Conservation (phyloP, 2,888 invertebrate species). For the Oscheius onirici region DNA sequence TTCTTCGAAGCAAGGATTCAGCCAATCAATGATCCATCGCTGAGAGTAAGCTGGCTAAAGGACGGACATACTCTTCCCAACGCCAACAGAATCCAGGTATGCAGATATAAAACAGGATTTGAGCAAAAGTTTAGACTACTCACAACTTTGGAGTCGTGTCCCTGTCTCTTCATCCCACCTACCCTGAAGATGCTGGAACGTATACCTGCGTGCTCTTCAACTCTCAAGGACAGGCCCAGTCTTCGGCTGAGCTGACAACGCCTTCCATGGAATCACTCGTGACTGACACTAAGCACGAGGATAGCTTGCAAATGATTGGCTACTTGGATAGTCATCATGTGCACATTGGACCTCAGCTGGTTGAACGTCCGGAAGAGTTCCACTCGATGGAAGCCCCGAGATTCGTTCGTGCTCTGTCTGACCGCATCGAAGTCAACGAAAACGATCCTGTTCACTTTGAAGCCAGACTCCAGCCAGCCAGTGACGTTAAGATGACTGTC, state of each 20-base stretch:
- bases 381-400: constrained; percentile 66
- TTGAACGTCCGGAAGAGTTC: constrained; percentile 70
- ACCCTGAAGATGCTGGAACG: constrained; percentile 84
- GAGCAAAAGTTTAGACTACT: constrained; percentile 41
- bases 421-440: constrained; percentile 77
- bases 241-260: constrained; percentile 65
- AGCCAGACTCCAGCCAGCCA: constrained; percentile 94
- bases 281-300: constrained; percentile 87
- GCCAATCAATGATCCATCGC: constrained; percentile 89
- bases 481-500: constrained; percentile 89
- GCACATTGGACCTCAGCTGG: constrained; percentile 69
- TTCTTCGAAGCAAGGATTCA: constrained; percentile 93
- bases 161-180: constrained; percentile 69
- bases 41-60: constrained; percentile 76
- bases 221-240: constrained; percentile 63
- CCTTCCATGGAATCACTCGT: constrained; percentile 68
- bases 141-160: constrained; percentile 71
- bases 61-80: constrained; percentile 74
- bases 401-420: constrained; percentile 61
- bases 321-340: constrained; percentile 81
- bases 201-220: constrained; percentile 87
- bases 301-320: constrained; percentile 87
- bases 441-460: constrained; percentile 95
- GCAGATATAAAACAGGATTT: not conserved
- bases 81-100: constrained; percentile 72